Evolutionary conservation across 2,113 vertebrate species (phyloP).

Genomic region (Hippocampus comes): DNA sequence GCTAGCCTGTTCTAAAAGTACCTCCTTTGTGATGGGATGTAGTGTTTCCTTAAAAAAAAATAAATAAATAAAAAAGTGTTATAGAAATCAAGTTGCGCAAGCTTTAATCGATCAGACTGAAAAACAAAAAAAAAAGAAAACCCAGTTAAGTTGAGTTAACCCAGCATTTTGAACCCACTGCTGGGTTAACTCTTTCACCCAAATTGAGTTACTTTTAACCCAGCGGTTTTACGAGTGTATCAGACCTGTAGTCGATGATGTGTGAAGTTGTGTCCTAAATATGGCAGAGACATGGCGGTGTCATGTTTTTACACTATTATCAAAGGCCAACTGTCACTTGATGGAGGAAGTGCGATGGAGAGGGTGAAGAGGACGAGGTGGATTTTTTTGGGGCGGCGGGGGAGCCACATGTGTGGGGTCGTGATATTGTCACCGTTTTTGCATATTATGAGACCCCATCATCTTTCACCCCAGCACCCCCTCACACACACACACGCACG

Average conservation of each 20-base stretch:
- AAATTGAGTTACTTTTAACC: background rate
- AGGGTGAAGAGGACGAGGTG: conserved; percentile 26
- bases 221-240: background rate
- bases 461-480: conserved; percentile 60
- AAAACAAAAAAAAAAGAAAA: no score
- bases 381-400: conserved; percentile 27
- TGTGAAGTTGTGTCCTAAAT: conserved; percentile 9
- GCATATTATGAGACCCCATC: conserved; percentile 83
- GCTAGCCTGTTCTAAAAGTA: no score
- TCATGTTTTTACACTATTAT: conserved; percentile 20
- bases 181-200: no score
- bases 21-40: no score
- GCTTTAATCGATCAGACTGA: no score
- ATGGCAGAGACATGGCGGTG: conserved; percentile 15
- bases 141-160: no score
- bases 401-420: conserved; percentile 4
- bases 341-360: conserved; percentile 29
- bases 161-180: background rate
- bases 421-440: conserved; percentile 79
- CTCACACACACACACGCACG: conserved; percentile 50
- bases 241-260: conserved; percentile 32
- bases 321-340: conserved; percentile 18
- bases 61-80: no score
- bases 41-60: no score
- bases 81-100: no score